Conservation (phyloP, 2,797 vertebrate genomes). For the Tolypeutes matacus region DNA sequence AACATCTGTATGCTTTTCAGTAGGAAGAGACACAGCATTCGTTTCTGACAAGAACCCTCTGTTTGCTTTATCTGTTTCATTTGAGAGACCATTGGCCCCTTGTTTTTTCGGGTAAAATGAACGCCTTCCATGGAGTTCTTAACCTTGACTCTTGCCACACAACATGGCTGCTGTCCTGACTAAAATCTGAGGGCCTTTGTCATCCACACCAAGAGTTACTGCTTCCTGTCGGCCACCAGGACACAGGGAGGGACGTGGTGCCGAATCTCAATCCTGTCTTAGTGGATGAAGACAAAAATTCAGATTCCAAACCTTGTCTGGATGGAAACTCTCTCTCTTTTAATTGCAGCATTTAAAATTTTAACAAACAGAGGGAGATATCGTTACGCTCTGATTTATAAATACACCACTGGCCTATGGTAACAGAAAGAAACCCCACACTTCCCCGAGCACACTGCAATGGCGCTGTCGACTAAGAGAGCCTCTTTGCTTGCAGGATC, state of each 20-base stretch:
- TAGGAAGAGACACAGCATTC: conserved; percentile 90
- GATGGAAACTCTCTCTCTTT: conserved; percentile 2
- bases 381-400: neutral
- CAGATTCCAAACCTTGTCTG: neutral
- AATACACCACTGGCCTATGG: neutral
- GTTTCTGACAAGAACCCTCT: conserved; percentile 90
- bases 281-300: conserved; percentile 43
- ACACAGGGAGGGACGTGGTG: conserved; percentile 78
- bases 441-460: neutral
- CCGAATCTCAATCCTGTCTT: conserved; percentile 69
- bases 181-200: conserved; percentile 87
- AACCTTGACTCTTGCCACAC: conserved; percentile 88
- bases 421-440: neutral
- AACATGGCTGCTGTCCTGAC: conserved; percentile 84
- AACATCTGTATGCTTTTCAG: conserved; percentile 91
- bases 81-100: conserved; percentile 88
- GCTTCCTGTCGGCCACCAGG: conserved; percentile 87
- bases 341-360: neutral
- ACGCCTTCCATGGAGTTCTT: conserved; percentile 87
- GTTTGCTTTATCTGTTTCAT: conserved; percentile 91
- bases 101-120: conserved; percentile 88
- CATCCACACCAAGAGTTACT: conserved; percentile 84
- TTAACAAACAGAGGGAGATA: neutral
- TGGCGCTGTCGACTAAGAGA: neutral
- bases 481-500: neutral